Percentiles rank a stretch among this genome's conserved stretches.
Evolutionary conservation across 2,888 invertebrate genomes (phyloP).

Genomic region (Parnassius glacialis): DNA sequence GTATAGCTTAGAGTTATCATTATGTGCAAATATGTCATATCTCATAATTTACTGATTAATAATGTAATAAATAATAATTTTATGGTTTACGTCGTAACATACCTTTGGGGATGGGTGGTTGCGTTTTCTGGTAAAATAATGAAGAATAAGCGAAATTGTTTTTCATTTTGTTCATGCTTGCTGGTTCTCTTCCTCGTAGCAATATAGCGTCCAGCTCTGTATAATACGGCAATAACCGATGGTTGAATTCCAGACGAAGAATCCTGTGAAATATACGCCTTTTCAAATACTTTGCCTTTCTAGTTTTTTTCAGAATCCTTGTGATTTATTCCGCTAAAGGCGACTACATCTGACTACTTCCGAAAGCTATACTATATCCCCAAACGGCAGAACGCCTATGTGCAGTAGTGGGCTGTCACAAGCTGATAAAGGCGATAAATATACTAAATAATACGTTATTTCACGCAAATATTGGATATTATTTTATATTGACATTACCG

Average conservation of each 20-base stretch:
- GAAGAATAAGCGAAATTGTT: constrained; percentile 61
- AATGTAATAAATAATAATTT: no score
- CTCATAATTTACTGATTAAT: no score
- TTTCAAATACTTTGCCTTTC: not conserved
- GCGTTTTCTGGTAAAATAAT: constrained; percentile 52
- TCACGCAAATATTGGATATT: no score
- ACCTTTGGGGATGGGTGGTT: constrained; percentile 63
- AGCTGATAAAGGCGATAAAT: not conserved
- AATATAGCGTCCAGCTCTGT: constrained; percentile 93
- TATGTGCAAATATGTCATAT: no score
- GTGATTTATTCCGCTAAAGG: no score
- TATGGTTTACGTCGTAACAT: constrained; percentile 8
- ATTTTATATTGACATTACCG: no score
- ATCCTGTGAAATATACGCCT: constrained; percentile 75
- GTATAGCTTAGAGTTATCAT: no score
- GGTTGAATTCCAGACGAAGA: constrained; percentile 92
- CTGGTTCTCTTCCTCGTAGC: constrained; percentile 85
- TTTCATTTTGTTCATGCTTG: constrained; percentile 46
- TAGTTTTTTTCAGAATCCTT: no score
- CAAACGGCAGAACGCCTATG: no score
- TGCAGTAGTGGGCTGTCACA: no score
- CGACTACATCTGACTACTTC: no score
- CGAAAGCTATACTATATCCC: no score
- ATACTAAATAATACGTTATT: not conserved
- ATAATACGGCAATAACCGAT: constrained; percentile 89